Evolutionary conservation across 2,113 vertebrate genomes (phyloP).

Genomic region (Gracilinanus agilis): DNA sequence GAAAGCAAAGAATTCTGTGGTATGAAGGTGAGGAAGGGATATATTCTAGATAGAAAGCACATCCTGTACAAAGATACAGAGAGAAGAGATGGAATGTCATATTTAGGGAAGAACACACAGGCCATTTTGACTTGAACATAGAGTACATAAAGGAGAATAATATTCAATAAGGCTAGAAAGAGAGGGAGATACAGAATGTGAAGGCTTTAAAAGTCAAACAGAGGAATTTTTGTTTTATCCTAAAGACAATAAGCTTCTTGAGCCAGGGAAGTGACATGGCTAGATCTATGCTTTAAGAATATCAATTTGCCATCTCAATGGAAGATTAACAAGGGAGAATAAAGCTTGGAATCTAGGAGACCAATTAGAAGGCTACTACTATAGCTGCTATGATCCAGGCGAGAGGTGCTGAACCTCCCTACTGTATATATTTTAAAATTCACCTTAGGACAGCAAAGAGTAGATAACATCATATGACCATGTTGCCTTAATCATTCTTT

Average conservation of each 20-base stretch:
- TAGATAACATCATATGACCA: background rate
- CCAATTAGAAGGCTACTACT: background rate
- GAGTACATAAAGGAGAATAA: background rate
- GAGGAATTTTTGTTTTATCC: background rate
- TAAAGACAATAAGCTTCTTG: background rate
- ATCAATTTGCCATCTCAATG: background rate
- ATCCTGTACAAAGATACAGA: background rate
- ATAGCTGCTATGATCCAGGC: background rate
- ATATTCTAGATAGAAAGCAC: background rate
- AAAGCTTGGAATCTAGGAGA: background rate
- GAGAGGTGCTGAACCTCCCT: background rate
- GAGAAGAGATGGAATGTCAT: background rate
- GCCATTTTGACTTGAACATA: background rate
- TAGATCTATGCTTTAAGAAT: background rate
- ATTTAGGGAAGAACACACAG: background rate
- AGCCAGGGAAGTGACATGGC: background rate
- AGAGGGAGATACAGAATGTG: background rate
- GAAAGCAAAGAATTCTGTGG: background rate
- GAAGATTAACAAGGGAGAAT: background rate
- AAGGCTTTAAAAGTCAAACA: background rate
- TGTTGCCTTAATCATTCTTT: background rate
- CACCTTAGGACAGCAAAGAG: background rate
- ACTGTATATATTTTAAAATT: background rate
- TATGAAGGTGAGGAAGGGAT: background rate
- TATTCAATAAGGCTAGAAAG: background rate